Conservation (phyloP, 2,113 vertebrate species). For the Abramis brama region DNA sequence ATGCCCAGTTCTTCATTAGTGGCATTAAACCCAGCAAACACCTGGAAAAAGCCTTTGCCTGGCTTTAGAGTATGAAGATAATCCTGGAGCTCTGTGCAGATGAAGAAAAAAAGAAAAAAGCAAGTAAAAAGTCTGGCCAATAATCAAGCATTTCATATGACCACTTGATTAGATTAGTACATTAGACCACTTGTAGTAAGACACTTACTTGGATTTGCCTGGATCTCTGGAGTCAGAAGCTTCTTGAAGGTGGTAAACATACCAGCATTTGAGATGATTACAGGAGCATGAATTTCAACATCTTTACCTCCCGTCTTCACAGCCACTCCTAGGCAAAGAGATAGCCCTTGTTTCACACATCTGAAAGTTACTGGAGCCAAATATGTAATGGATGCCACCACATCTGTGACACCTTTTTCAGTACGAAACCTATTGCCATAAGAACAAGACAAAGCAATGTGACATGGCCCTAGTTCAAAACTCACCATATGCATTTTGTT, state of each 20-base stretch:
- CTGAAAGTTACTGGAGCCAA: too few relatives aligned
- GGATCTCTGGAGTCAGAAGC: slow-evolving; percentile 10
- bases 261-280: slow-evolving; percentile 1
- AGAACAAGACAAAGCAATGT: too few relatives aligned
- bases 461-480: neutral
- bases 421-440: too few relatives aligned
- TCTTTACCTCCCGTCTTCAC: neutral
- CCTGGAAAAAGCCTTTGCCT: neutral
- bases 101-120: too few relatives aligned
- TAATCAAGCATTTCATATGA: neutral
- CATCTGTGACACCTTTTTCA: too few relatives aligned
- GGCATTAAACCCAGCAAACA: neutral
- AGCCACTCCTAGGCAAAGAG: slow-evolving; percentile 17
- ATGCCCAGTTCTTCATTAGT: slow-evolving; percentile 11
- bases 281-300: neutral
- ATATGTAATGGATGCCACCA: too few relatives aligned
- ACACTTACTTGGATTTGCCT: neutral
- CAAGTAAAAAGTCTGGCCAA: too few relatives aligned
- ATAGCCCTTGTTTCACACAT: too few relatives aligned
- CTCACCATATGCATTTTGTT: slow-evolving; percentile 13
- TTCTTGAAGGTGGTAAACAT: slow-evolving; percentile 21
- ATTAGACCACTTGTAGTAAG: neutral
- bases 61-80: neutral
- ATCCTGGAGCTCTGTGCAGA: neutral
- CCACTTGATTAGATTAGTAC: too few relatives aligned